These are phyloP conservation scores for Cepaea nemoralis DNA, from an alignment of 1,140 invertebrate species.

Conservation along the genomic window DNA sequence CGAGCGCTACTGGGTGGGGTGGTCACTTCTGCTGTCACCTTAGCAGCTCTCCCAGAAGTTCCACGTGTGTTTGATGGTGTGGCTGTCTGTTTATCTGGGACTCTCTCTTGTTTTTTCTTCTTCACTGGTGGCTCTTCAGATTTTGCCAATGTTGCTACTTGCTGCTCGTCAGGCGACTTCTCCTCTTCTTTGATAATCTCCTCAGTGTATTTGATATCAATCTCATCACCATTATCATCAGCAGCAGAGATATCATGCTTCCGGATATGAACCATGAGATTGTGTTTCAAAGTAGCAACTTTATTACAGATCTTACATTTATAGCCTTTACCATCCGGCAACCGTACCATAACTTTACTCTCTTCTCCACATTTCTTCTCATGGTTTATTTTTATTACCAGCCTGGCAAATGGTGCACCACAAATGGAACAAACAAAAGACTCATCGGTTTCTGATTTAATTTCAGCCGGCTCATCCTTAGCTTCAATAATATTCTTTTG, in stretches of 20 bases:
- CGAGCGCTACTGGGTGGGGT: constrained; percentile 1
- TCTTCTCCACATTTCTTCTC: constrained; percentile 38
- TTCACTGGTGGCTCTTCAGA: constrained; percentile 4
- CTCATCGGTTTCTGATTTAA: background rate
- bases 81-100: background rate
- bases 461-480: background rate
- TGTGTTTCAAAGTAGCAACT: constrained; percentile 36
- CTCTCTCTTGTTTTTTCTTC: background rate
- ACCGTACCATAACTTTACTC: constrained; percentile 24
- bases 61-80: background rate
- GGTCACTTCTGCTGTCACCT: background rate
- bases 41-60: background rate
- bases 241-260: constrained; percentile 18
- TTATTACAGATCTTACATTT: constrained; percentile 39
- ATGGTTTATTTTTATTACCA: constrained; percentile 38
- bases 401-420: constrained; percentile 23
- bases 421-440: constrained; percentile 29
- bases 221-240: background rate
- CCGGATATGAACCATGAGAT: constrained; percentile 39
- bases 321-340: constrained; percentile 27
- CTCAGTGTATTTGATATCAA: background rate
- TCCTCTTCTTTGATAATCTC: background rate
- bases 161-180: background rate
- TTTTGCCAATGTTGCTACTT: background rate
- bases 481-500: background rate